phyloP scores from a whole-genome alignment of 2,797 vertebrate genomes.

The Semaprochilodus insignis region DNA sequence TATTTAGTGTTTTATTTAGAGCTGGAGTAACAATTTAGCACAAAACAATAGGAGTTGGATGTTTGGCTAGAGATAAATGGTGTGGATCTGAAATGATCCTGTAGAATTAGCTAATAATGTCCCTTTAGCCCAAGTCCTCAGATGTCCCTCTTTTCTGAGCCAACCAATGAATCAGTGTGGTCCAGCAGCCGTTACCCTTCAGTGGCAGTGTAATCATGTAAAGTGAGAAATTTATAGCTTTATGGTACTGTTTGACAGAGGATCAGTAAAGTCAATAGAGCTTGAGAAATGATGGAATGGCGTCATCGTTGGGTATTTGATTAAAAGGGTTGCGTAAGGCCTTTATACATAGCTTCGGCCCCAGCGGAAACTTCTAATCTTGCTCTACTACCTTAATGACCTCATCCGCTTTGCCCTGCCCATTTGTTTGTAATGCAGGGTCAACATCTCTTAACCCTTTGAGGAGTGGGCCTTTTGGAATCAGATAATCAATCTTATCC shows the following conservation, averaged over 20 bases:
- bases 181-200: not conserved
- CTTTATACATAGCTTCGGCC: not conserved
- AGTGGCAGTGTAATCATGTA: conserved; percentile 1
- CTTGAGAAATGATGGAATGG: conserved; percentile 5
- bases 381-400: conserved; percentile 6
- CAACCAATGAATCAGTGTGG: not conserved
- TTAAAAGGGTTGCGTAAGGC: conserved; percentile 2
- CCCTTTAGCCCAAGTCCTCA: not conserved
- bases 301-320: conserved; percentile 9
- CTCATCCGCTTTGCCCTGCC: not conserved
- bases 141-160: not conserved
- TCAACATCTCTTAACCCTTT: not conserved
- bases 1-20: not conserved
- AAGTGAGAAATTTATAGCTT: not conserved
- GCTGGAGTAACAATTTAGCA: not conserved
- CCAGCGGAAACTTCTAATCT: not conserved
- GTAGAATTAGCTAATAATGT: not conserved
- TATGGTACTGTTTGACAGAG: not conserved
- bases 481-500: not conserved
- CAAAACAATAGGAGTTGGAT: not conserved
- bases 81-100: not conserved
- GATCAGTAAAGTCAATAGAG: conserved; percentile 13
- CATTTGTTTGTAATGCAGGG: not conserved
- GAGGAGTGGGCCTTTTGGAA: not conserved
- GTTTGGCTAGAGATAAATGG: not conserved